Evolutionary conservation across 1,140 invertebrate species (phyloP), one percentile per base, ranked within the genome.

Genomic region (Triops cancriformis): DNA sequence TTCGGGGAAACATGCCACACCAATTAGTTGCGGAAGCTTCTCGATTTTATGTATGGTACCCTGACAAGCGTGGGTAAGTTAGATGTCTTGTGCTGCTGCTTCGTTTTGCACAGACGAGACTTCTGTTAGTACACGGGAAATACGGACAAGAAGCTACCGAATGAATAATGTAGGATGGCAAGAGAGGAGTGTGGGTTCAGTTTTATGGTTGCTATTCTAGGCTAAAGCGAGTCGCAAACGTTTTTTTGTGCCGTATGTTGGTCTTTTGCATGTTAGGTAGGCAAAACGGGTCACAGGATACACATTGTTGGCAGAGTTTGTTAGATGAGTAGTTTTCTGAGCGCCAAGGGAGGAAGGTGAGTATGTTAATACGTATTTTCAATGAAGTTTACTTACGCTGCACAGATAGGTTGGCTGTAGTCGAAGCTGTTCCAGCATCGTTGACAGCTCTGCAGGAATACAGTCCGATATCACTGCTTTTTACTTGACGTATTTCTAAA

Each of bases 361-460:
- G 6, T 64, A 14, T n/a, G n/a, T 64, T 18, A n/a, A n/a, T n/a
- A n/a, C n/a, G n/a, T n/a, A 37, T 37, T 37, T 64, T 9, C 18
- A 23, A 18, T 64, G 51, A 5, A 1, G 6, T 10, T 6, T 4
- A 64, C 51, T 64, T 64, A 77, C 76, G 27, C 26, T 72, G 26
- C 81, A 92, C 89, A 79, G 89, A 87, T 76, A 95, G 86, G 83
- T 91, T 91, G 26, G 91, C 91, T 64, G 90, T 91, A 31, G 92
- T 92, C 26, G 90, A 91, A n/a, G 90, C 91, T 78, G 91, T 90
- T 43, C 93, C 93, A 79, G 90, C 90, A 14, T 87, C 84, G 85
- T 95, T 95, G 31, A 89, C 88, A 9, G 92, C 92, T 83, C 88
- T 89, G 83, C 92, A 93, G 11, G 91, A 90, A 85, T 94, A 94